Evolutionary conservation across 1,140 invertebrate species (phyloP), one percentile per base, ranked within the genome.

Genomic region (Papilio xuthus): DNA sequence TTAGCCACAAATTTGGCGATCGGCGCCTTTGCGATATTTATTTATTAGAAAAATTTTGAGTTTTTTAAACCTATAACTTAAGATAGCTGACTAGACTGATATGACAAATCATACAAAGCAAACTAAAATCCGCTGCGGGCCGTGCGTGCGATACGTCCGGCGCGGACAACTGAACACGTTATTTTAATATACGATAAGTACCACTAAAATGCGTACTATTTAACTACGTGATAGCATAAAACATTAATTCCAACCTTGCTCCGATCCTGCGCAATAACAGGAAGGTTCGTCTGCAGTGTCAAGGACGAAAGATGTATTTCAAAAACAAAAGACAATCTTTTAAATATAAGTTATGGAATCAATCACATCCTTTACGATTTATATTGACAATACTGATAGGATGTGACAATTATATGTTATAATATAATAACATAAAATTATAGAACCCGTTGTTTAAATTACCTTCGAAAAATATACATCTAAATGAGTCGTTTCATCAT

Each of bases 1-100:
- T 83, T 79, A 77, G 72, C 81, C 75, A 60, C 79, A 77, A 80
- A 79, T 78, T 80, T 70, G 77, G 78, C 76, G 23, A 47, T 72
- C 70, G 42, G 73, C 6, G 12, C 26, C 81, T 2, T 6, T 60
- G 20, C 41, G 15, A 32, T 28, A 60, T 10, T 28, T n/a, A n/a
- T n/a, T n/a, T n/a, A n/a, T n/a, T n/a, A n/a, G n/a, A n/a, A n/a
- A n/a, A n/a, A n/a, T n/a, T n/a, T n/a, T n/a, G n/a, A n/a, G n/a
- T n/a, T n/a, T n/a, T n/a, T n/a, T n/a, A n/a, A n/a, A n/a, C n/a
- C n/a, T n/a, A n/a, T n/a, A n/a, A n/a, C n/a, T n/a, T n/a, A n/a
- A n/a, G n/a, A n/a, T n/a, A n/a, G n/a, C n/a, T n/a, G n/a, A n/a
- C n/a, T n/a, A n/a, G n/a, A n/a, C n/a, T n/a, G n/a, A n/a, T n/a